Evolutionary conservation across 1,140 invertebrate species (phyloP).

Genomic region (Harlomillsia oculata): DNA sequence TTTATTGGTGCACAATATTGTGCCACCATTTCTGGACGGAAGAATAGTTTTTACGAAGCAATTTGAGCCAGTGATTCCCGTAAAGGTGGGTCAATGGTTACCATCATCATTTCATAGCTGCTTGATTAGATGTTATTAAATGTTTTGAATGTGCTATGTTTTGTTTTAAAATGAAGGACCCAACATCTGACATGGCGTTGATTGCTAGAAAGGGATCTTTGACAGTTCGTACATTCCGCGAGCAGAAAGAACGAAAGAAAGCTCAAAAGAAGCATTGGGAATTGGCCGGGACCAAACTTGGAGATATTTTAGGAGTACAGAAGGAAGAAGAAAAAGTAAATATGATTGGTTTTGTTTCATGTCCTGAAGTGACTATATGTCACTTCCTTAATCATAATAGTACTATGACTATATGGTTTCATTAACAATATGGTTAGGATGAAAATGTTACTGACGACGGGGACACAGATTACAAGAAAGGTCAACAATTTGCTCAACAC

Average conservation of each 20-base stretch:
- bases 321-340: conserved; percentile 58
- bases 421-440: conserved; percentile 40
- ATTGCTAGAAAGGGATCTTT: conserved; percentile 91
- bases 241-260: conserved; percentile 90
- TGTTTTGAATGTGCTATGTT: conserved; percentile 7
- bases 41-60: conserved; percentile 99
- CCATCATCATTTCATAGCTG: background rate
- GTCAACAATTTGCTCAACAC: conserved; percentile 94
- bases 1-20: conserved; percentile 93
- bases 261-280: conserved; percentile 99
- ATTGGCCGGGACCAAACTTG: conserved; percentile 88
- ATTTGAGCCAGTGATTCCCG: conserved; percentile 88
- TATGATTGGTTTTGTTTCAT: too few species aligned
- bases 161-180: conserved; percentile 56
- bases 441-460: conserved; percentile 50
- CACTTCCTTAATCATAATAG: background rate
- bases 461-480: conserved; percentile 64
- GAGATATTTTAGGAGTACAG: conserved; percentile 93
- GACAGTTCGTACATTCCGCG: conserved; percentile 77
- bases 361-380: background rate
- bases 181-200: conserved; percentile 95
- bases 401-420: background rate
- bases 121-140: background rate
- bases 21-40: conserved; percentile 97
- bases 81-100: conserved; percentile 52